Conservation (phyloP, 2,113 vertebrate species). For the Jaculus jaculus region DNA sequence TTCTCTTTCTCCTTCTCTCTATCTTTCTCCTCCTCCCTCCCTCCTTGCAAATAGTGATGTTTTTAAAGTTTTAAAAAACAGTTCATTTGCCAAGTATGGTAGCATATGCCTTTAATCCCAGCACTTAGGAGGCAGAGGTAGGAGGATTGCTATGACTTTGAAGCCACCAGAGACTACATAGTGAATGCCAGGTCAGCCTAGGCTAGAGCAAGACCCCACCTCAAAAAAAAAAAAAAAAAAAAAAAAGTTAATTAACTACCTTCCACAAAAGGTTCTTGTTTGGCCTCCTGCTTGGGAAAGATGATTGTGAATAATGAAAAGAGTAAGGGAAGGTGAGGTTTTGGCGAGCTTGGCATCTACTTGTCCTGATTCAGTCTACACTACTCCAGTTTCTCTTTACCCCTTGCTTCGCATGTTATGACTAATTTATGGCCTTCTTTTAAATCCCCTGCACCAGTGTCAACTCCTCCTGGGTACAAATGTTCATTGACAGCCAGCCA, state of each 20-base stretch:
- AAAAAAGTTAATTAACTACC: neutral
- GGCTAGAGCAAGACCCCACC: too few species aligned
- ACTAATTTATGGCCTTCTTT: constrained; percentile 52
- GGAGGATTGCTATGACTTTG: too few species aligned
- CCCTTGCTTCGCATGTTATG: constrained; percentile 11
- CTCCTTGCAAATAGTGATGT: neutral
- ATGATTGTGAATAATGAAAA: neutral
- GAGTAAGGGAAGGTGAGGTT: neutral
- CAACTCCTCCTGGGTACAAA: constrained; percentile 23
- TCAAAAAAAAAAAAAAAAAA: too few species aligned
- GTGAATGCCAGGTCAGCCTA: too few species aligned
- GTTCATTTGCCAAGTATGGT: too few species aligned
- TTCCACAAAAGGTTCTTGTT: neutral
- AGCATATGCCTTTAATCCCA: too few species aligned
- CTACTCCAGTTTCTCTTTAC: neutral
- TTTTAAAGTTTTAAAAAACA: too few species aligned
- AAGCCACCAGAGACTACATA: too few species aligned
- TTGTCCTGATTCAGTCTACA: neutral
- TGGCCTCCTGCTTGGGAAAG: neutral
- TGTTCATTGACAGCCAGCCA: constrained; percentile 13
- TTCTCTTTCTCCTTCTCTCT: too few species aligned
- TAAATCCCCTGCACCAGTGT: constrained; percentile 10
- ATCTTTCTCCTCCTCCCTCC: too few species aligned
- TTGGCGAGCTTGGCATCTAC: neutral
- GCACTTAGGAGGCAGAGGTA: too few species aligned